Evolutionary conservation across 2,888 invertebrate genomes (phyloP), one percentile per base, ranked within the genome.

Genomic region (Unio delphinus): DNA sequence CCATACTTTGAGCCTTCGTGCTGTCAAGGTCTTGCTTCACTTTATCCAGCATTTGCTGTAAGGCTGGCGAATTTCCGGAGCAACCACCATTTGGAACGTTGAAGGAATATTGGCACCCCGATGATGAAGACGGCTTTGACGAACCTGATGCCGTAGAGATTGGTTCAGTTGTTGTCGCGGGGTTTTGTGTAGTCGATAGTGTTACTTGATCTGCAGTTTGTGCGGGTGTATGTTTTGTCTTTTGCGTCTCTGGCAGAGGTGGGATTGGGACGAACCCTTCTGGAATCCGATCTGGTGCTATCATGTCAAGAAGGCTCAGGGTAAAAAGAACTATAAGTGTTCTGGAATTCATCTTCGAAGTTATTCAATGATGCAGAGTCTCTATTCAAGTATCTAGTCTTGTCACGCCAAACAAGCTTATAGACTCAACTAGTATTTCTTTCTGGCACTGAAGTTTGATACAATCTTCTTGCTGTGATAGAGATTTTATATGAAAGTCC

Each of bases 11-110:
- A 34, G 75, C 71, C n/a, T 75, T 68, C 54, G 76, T 71, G 60
- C 58, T 65, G 60, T 72, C 75, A 23, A 81, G 64, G 58, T 81
- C 73, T 60, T 76, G 76, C 57, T 72, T 72, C 45, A 81, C 61
- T 4, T 68, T 61, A 55, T 66, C 64, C 45, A 81, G 60, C 17
- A 78, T 67, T 58, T 73, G 75, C 61, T 79, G 74, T 5, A 78
- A 72, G 23, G 72, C 76, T 45, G 45, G 45, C 3, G 72, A 72
- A 64, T 76, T 78, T 11, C 74, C 75, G 1, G 73, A 74, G 57
- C 73, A 75, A 45, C 73, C 71, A 26, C 70, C 65, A 57, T 67
- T 72, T 8, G 80, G 79, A 18, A 79, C 69, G 54, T 74, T 75
- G 28, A 76, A 72, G 63, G 72, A 72, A 45, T 73, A 69, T 30